Evolutionary conservation across 2,797 vertebrate genomes (phyloP), one percentile per base, ranked within the genome.

Genomic region (Falco naumanni): DNA sequence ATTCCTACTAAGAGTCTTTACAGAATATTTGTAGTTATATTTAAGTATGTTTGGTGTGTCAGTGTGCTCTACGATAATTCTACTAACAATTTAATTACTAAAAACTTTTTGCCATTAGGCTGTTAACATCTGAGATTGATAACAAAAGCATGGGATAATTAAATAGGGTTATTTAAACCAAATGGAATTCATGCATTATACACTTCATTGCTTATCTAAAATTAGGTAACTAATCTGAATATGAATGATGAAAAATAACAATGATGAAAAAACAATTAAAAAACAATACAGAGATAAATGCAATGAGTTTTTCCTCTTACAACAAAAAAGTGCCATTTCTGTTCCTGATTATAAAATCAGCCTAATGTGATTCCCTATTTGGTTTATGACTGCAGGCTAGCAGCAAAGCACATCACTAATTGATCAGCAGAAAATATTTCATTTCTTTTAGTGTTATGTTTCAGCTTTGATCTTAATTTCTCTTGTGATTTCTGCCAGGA

Each of bases 211-310:
- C 92, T 92, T 89, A 91, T 92, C 86, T 97, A 96, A 97, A 97
- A 98, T 97, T 97, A 97, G 97, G 76, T 63, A 97, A 95, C 89
- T 96, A 94, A 97, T 97, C 87, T 97, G 83, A 97, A 96, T 95
- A 95, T 91, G 87, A 97, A 88, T 95, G 80, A 95, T 84, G 76
- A 94, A 45, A 85, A 96, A 88, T 68, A 96, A 90, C 79, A 94
- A 77, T 34, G 28, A 85, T 33, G 24, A 64, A 94, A 87, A 89
- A 96, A 95, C 80, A 97, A 96, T 96, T 89, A 94, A 96, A 91
- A 95, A 96, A 81, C 72, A 94, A 91, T 71, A 90, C 34, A 65
- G 71, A 93, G 80, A 93, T 84, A 89, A 92, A 79, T 65, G 41
- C 84, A 83, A 45, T 84, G 68, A 68, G 54, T n/a, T 95, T 92